Conservation (phyloP, 1,140 invertebrate species). For the Pectinophora gossypiella region DNA sequence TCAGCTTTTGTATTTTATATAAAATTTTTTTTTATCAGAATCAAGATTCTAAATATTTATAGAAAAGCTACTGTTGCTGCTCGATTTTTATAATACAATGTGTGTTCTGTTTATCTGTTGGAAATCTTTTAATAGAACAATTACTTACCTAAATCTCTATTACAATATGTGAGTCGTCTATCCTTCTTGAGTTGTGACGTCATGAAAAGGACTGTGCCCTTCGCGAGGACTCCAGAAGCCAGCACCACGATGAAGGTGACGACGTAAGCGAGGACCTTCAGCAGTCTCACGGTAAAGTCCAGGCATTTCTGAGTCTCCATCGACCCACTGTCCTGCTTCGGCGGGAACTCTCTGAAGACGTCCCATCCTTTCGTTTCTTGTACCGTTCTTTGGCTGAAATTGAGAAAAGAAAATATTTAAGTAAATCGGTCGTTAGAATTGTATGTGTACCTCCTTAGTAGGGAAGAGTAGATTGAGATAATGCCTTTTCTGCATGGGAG, state of each 20-base stretch:
- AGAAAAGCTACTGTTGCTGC: too few species aligned
- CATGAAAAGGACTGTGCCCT: slow-evolving; percentile 93
- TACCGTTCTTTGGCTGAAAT: slow-evolving; percentile 86
- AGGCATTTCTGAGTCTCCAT: slow-evolving; percentile 91
- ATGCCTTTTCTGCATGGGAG: too few species aligned
- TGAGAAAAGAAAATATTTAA: slow-evolving; percentile 21
- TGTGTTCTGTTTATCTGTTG: too few species aligned
- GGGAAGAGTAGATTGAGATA: too few species aligned
- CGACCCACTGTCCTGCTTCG: slow-evolving; percentile 90
- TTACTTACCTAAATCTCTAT: slow-evolving; percentile 84
- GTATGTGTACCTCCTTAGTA: too few species aligned
- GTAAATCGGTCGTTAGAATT: background rate
- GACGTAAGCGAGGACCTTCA: slow-evolving; percentile 90
- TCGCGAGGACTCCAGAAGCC: slow-evolving; percentile 87
- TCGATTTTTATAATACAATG: too few species aligned
- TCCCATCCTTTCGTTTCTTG: slow-evolving; percentile 96
- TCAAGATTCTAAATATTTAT: too few species aligned
- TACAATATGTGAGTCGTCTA: slow-evolving; percentile 86
- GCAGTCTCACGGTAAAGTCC: slow-evolving; percentile 88
- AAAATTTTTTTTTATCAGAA: background rate
- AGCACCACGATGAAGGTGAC: slow-evolving; percentile 91
- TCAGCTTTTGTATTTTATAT: background rate
- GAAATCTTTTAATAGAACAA: too few species aligned
- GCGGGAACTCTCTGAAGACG: slow-evolving; percentile 93
- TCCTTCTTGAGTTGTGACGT: slow-evolving; percentile 89